Base-by-base conservation (phyloP, 1,140 invertebrate species). In the Dolichoris vasculosae region DNA sequence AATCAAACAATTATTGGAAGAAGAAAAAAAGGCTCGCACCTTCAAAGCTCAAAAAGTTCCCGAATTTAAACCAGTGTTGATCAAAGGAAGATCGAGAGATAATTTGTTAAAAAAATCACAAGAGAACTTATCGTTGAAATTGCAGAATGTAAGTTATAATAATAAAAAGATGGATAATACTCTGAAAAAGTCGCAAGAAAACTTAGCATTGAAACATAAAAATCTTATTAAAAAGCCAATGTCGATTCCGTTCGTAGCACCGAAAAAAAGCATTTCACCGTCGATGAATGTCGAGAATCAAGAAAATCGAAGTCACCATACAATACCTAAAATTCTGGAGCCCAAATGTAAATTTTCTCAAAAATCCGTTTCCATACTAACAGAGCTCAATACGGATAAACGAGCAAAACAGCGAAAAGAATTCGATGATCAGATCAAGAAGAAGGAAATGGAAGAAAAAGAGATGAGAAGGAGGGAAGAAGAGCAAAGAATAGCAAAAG, bases 21-120 rank as follows among this genome's bases (percentile, higher is more conserved):
- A 93, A 64, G 90, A 93, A 48, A 93, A 92, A 76, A 93, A 92
- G 75, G 35, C 88, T 23, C 87, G 90, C 1, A 89, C 92, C 13
- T 95, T 94, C 86, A 94, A 94, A 84, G 94, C 94, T 1, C 94
- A 94, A 81, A 94, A 94, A 3, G 89, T 90, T 35, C 94, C 94
- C 0, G 83, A 88, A 32, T 92, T 92, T 40, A 92, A 93, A 76
- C 89, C 90, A 3, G 89, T 92, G 11, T 59, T 89, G 9, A 86
- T 92, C 0, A 86, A 85, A 17, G 89, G 88, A 26, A 78, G 69
- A 84, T 89, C 87, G 0, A 75, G 63, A 38, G 87, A 85, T 76
- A 90, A 86, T 76, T 73, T 85, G 48, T 23, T 78, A 8, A 84
- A 84, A 80, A 55, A 38, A 30, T 85, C 83, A 48, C 43, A 84